Evolutionary conservation across 2,888 invertebrate species (phyloP), one percentile per base, ranked within the genome.

Genomic region (Athripsodes cinereus): DNA sequence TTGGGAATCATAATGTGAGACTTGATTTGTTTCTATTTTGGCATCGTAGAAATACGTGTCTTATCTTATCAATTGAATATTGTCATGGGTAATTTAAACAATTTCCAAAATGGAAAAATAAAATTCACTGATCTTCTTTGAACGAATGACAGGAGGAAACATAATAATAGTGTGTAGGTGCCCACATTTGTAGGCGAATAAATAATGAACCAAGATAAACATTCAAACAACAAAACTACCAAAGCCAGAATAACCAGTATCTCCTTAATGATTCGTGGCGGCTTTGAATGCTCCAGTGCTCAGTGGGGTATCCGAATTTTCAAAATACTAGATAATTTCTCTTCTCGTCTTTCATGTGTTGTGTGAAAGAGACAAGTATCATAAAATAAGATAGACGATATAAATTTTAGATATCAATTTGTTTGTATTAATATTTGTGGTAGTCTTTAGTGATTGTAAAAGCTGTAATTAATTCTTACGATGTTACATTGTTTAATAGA

Each of bases 281-380:
- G 62, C 60, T 55, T 53, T 53, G 48, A 56, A 58, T 35, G 55
- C 47, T 49, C 51, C 22, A 49, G 53, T 48, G 22, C 62, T 26
- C 62, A 55, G 62, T 60, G 53, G 60, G 60, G 53, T 34, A 51
- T 48, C 58, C 31, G 55, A 51, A 53, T 58, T 49, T 59, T 52
- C 46, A 35, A 55, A 55, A 48, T 48, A 10, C 50, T 46, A 51
- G 16, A 35, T 31, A 31, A 52, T 34, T 56, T 20, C 52, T 52
- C 20, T 18, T 26, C 16, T 31, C 51, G 16, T 56, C 56, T 56
- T 19, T 22, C 48, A 48, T 47, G 48, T 16, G 48, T 2, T 10
- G 31, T 19, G 5, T 44, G 13, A 13, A 44, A 44, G 18, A 20
- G 11, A n/a, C 19, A 34, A 18, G 22, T 10, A 13, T 19, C 26